Evolutionary conservation across 2,113 vertebrate species (phyloP), one percentile per base, ranked within the genome.

Genomic region (Zosterops lateralis): DNA sequence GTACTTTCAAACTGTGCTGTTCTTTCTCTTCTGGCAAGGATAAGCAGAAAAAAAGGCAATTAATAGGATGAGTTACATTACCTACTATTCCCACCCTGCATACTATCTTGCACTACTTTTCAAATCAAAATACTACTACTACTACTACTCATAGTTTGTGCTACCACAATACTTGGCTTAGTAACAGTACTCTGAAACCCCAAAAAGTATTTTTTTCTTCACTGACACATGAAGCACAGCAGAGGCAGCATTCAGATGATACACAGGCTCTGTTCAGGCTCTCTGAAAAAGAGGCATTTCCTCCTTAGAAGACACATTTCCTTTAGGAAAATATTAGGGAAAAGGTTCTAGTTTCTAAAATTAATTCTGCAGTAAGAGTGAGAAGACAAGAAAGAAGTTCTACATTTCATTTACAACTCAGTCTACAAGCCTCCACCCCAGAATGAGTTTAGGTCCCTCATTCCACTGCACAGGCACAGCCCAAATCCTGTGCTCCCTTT

Each of bases 391-490:
- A 61, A 8, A 18, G 19, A 77, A 62, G 44, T 34, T 75, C 31
- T 45, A 54, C 12, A 25, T 45, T 66, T 73, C 19, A 48, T 73
- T 70, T 74, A 62, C 42, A 87, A 73, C 29, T 48, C 40, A 72
- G 20, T 60, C 42, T 60, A 31, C 17, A 84, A 62, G 38, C 28
- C 13, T 53, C 28, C 38, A 58, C 11, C 31, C 10, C 19, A 40
- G 38, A 51, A 45, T 11, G 29, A 74, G 40, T 44, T 67, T 65
- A 45, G 22, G 28, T 4, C 6, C 38, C 14, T 72, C 56, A 81
- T 15, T 44, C n/a, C n/a, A 26, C 47, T 20, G 44, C 1, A 4
- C 48, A 75, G 26, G 32, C 36, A 83, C 0, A 0, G 45, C 22
- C 22, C 6, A 1, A 67, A 82, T 21, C n/a, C n/a, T 68, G 28